Evolutionary conservation across 2,797 vertebrate genomes (phyloP), one percentile per base, ranked within the genome.

Genomic region (Dendrocincla fuliginosa): DNA sequence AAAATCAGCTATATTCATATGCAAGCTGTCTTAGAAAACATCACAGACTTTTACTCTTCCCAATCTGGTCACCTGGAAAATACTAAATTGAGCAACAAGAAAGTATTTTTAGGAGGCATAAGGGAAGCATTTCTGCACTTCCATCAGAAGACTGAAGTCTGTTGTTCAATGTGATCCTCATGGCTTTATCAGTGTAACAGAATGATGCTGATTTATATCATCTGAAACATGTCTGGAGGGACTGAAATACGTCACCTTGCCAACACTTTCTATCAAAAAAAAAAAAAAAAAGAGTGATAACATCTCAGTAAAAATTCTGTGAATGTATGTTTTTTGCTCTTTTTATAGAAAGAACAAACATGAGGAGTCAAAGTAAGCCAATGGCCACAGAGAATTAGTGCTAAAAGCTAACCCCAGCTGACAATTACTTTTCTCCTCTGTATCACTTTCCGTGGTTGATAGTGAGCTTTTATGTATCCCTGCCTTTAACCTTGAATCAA

Each of bases 181-280:
- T 0, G 0, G 23, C 6, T 18, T 89, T 94, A 92, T 79, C 91
- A 67, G 53, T 44, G 63, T 90, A 93, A 94, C 86, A 84, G 84
- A 91, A 78, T 59, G 81, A 84, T 95, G 81, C 33, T 89, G 96
- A 89, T 92, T 93, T 95, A 17, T 91, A 68, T 94, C 16, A 73
- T 60, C 76, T 89, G 79, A 95, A 90, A 85, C 37, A 67, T 65
- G 69, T 95, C 93, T 91, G 63, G 70, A 94, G 74, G 86, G 89
- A 95, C 33, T 49, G 85, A 94, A 93, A 78, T 22, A 82, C 88
- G 67, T 71, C 67, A 70, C 70, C 79, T 95, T 1, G 0, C 77
- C 90, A 90, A 67, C 79, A 84, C 59, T 49, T n/a, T 76, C 15
- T 49, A 59, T 93, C 30, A 25, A 74, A 93, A 91, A 95, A 30